These are phyloP conservation scores for Phallusia fumigata DNA, from an alignment of 23 tunicate genomes.

Conservation along the genomic window DNA sequence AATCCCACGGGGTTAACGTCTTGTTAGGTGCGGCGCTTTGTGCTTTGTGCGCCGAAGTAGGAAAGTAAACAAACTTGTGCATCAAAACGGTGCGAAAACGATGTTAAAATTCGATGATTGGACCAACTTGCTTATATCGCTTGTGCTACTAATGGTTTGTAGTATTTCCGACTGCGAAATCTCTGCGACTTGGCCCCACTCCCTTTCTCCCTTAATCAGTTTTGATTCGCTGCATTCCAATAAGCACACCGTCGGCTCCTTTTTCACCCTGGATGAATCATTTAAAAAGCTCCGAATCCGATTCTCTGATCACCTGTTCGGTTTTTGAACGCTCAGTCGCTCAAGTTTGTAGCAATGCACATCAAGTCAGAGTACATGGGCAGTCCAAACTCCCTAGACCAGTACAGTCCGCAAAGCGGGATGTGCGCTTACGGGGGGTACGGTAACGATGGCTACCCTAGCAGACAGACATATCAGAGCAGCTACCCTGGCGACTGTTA, in stretches of 20 bases:
- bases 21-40: background rate
- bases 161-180: background rate
- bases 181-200: background rate
- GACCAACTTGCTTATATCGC: background rate
- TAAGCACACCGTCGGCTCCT: background rate
- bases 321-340: no score
- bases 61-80: conserved; percentile 1
- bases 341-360: background rate
- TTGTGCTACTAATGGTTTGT: no score
- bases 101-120: background rate
- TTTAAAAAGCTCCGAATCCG: no score
- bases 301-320: no score
- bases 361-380: conserved; percentile 14
- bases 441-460: background rate
- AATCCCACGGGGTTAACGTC: background rate
- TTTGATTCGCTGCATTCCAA: background rate
- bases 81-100: background rate
- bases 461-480: background rate
- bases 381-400: background rate
- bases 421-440: background rate
- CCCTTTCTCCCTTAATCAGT: conserved; percentile 13
- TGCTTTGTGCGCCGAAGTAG: background rate
- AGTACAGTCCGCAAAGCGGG: background rate
- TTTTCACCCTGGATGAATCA: background rate
- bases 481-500: background rate